Conservation (phyloP, 2,113 vertebrate species). For the Noctilio leporinus region DNA sequence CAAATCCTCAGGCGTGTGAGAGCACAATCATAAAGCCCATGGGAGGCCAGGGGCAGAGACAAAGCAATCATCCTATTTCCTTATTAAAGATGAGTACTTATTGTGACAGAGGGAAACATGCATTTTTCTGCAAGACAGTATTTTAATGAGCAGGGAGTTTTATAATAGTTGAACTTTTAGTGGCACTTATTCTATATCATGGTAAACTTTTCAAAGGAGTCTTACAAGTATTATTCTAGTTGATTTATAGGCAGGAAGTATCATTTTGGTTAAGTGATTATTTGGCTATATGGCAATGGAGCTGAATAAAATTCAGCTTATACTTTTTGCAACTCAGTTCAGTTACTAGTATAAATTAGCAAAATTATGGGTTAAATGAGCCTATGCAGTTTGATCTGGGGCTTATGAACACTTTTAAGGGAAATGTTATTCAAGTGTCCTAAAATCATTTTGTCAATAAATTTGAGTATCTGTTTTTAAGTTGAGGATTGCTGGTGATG, state of each 20-base stretch:
- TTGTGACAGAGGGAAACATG: background rate
- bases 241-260: background rate
- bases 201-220: background rate
- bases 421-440: background rate
- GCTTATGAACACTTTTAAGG: background rate
- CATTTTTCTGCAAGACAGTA: background rate
- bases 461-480: background rate
- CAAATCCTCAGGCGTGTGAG: background rate
- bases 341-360: background rate
- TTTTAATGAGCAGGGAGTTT: background rate
- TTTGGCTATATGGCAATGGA: background rate
- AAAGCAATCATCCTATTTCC: background rate
- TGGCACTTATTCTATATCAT: background rate
- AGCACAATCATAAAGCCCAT: background rate
- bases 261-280: background rate
- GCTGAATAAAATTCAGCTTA: background rate
- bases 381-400: background rate
- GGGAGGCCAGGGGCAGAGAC: background rate
- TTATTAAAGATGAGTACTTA: background rate
- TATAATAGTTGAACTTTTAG: background rate
- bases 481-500: background rate
- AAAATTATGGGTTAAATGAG: background rate
- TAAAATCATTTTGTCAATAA: background rate
- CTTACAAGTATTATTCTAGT: background rate
- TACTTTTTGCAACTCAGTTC: background rate